Percentiles rank a stretch among this genome's conserved stretches.
These are phyloP conservation scores for Dinomys branickii DNA, from an alignment of 2,113 vertebrate species.

Conservation along the genomic window DNA sequence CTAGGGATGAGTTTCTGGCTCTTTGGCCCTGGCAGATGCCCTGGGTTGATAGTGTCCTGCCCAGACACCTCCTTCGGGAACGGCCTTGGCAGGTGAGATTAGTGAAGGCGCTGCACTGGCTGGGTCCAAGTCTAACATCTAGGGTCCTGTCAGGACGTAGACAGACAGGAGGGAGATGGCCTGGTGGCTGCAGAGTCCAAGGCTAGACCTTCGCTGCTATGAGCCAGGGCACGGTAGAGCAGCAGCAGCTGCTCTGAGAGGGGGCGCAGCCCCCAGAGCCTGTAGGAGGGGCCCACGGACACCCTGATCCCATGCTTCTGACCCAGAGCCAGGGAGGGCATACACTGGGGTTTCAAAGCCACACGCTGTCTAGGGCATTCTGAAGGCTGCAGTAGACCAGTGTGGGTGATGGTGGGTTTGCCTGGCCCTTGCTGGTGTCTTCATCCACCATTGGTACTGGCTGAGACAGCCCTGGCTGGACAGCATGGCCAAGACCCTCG, in stretches of 20 bases:
- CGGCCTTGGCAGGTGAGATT: background rate
- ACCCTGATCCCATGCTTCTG: background rate
- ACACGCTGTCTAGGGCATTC: background rate
- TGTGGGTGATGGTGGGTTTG: accelerated
- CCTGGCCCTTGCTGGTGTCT: background rate
- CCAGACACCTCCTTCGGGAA: background rate
- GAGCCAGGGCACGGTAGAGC: background rate
- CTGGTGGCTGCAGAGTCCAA: background rate
- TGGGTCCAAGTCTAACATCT: background rate
- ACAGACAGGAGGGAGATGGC: background rate
- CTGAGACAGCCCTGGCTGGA: too few relatives aligned
- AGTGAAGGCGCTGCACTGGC: too few relatives aligned
- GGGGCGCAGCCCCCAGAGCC: background rate
- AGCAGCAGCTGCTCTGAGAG: background rate
- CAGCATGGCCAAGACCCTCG: background rate
- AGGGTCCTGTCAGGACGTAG: background rate
- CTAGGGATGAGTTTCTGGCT: background rate
- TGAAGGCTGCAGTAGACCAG: accelerated
- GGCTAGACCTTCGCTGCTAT: accelerated
- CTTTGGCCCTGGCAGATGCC: accelerated
- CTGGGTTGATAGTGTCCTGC: background rate
- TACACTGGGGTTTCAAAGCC: background rate
- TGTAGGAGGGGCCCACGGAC: background rate
- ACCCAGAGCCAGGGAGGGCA: accelerated
- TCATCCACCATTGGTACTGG: background rate